Percentiles rank a stretch among this genome's conserved stretches.
Evolutionary conservation across 2,888 invertebrate species (phyloP).

Genomic region (Magallana nippona): DNA sequence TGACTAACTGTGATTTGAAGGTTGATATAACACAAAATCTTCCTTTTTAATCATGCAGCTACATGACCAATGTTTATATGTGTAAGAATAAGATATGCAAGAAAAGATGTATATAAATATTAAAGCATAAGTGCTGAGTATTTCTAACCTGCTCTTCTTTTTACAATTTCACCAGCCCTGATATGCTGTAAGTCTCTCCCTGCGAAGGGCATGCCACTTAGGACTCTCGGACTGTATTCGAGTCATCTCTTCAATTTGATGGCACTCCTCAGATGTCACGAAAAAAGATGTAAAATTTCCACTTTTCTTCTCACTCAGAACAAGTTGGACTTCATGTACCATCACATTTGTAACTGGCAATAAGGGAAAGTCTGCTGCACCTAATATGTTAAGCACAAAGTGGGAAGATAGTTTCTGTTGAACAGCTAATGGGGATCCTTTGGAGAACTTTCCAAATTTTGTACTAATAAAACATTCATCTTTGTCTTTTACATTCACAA

Average conservation of each 20-base stretch:
- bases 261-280: background rate
- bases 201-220: conserved; percentile 37
- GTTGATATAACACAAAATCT: no score
- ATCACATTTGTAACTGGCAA: conserved; percentile 39
- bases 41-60: no score
- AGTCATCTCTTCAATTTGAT: conserved; percentile 27
- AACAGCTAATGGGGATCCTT: no score
- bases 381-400: no score
- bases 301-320: conserved; percentile 3
- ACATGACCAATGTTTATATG: background rate
- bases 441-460: no score
- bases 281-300: background rate
- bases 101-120: background rate
- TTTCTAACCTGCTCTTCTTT: background rate
- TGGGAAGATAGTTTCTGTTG: no score
- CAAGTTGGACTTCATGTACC: background rate
- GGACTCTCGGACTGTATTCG: conserved; percentile 7
- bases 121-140: background rate
- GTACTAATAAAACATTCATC: no score
- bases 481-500: no score
- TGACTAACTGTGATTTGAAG: no score
- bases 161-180: conserved; percentile 36
- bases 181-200: conserved; percentile 35
- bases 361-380: conserved; percentile 37
- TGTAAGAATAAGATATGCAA: background rate